Conservation (phyloP, 2,113 vertebrate species). For the Oostethus manadensis region DNA sequence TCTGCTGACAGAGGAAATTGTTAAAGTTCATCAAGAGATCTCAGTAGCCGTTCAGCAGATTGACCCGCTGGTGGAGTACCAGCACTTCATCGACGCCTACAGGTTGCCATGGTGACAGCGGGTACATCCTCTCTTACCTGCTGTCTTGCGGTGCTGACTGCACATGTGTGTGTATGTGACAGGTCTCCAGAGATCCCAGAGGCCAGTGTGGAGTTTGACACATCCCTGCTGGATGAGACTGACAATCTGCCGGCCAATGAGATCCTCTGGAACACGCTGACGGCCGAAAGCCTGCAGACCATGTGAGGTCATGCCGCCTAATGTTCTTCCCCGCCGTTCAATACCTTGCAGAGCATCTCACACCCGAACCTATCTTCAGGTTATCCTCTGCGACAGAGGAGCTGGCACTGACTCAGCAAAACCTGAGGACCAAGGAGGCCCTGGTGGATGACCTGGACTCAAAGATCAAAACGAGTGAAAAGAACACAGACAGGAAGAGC, state of each 20-base stretch:
- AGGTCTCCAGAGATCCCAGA: constrained; percentile 83
- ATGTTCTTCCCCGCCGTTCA: background rate
- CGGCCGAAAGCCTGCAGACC: constrained; percentile 85
- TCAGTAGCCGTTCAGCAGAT: constrained; percentile 85
- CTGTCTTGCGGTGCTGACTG: background rate
- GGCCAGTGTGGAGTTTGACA: constrained; percentile 85
- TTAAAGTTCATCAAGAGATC: constrained; percentile 91
- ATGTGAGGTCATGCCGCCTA: constrained; percentile 78
- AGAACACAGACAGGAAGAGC: constrained; percentile 81
- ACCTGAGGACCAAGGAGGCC: constrained; percentile 83
- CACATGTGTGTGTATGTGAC: background rate
- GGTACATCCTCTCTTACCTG: rapidly evolving
- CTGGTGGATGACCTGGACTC: constrained; percentile 81
- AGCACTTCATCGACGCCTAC: constrained; percentile 87
- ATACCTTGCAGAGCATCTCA: background rate
- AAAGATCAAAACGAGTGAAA: constrained; percentile 82
- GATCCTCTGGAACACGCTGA: constrained; percentile 97
- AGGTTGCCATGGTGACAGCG: constrained; percentile 64
- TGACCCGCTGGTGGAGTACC: constrained; percentile 86
- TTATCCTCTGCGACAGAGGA: constrained; percentile 86
- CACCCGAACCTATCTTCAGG: constrained; percentile 55
- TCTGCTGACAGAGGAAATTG: constrained; percentile 89
- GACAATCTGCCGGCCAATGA: constrained; percentile 92
- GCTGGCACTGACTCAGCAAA: constrained; percentile 83
- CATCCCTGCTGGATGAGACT: constrained; percentile 83